A percentile compares a stretch with the other conserved stretches of the same genome.
Evolutionary conservation across 1,140 invertebrate genomes (phyloP).

Genomic region (Lucilia cuprina): DNA sequence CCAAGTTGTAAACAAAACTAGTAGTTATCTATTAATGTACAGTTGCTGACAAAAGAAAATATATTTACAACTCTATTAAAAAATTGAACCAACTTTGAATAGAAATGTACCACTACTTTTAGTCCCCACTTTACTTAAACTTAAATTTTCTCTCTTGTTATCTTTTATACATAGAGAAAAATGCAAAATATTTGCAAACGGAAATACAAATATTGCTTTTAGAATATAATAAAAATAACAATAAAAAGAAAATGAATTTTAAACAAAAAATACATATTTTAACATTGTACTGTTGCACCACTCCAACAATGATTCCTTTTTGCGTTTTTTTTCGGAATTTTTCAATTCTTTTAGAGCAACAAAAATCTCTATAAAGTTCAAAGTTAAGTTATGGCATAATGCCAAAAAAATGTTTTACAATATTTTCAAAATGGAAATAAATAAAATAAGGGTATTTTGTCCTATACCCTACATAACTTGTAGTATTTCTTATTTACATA

Average conservation of each 20-base stretch:
- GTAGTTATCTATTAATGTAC: background rate
- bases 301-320: background rate
- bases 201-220: background rate
- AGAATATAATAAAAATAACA: background rate
- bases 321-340: background rate
- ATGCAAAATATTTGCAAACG: background rate
- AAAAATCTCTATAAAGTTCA: background rate
- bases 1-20: slow-evolving; percentile 2
- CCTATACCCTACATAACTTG: no score
- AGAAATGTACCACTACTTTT: no score
- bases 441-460: no score
- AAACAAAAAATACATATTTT: background rate
- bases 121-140: no score
- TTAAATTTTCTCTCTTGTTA: no score
- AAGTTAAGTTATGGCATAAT: background rate
- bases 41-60: background rate
- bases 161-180: background rate
- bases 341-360: background rate
- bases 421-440: background rate
- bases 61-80: no score
- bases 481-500: no score
- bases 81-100: no score
- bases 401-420: background rate
- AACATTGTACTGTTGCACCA: background rate
- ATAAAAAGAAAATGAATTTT: background rate